Conservation (phyloP, 2,888 invertebrate genomes). For the Flexamia atlantica region DNA sequence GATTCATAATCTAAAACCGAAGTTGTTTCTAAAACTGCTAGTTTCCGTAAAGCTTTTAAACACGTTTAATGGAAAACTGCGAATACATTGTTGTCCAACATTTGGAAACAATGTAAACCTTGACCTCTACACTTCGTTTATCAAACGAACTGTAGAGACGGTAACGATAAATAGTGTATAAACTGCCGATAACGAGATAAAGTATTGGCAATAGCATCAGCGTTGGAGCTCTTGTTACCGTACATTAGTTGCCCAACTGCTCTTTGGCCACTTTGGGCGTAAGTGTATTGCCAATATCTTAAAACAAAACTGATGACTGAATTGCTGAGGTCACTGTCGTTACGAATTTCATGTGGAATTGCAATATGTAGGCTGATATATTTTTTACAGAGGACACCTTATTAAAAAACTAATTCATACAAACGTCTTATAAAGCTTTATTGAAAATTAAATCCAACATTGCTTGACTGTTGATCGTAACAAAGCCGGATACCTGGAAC, state of each 20-base stretch:
- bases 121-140: background rate
- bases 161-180: slow-evolving; percentile 26
- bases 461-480: background rate
- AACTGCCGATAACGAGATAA: slow-evolving; percentile 17
- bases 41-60: no score
- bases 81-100: no score
- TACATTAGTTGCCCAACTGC: slow-evolving; percentile 14
- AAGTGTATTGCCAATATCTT: background rate
- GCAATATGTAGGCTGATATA: no score
- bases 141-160: background rate
- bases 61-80: no score
- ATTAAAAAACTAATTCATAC: no score
- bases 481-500: background rate
- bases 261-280: background rate
- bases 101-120: background rate
- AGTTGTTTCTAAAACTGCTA: no score
- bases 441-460: slow-evolving; percentile 5
- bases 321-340: background rate
- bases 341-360: background rate
- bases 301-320: background rate
- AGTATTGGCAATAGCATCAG: slow-evolving; percentile 38
- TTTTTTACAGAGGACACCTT: no score
- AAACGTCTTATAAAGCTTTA: background rate
- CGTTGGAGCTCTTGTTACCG: background rate
- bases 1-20: no score